Percentiles rank a stretch among this genome's conserved stretches.
Conservation (phyloP, 2,797 vertebrate species). For the Myotis planiceps region DNA sequence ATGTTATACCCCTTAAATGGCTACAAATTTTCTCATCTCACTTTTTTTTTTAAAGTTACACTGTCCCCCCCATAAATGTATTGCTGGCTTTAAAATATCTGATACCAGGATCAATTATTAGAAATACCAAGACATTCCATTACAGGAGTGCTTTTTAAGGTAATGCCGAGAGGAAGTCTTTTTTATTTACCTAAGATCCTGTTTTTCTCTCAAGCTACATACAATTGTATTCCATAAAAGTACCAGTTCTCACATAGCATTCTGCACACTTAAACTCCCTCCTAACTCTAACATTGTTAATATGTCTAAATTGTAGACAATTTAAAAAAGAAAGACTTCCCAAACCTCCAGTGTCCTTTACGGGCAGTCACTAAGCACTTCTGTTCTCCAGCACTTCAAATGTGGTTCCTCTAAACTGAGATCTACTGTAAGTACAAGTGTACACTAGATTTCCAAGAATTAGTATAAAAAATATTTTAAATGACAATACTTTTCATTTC, state of each 20-base stretch:
- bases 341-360: neutral
- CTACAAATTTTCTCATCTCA: neutral
- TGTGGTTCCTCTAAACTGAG: neutral
- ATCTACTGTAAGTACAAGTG: neutral
- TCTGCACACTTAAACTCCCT: neutral
- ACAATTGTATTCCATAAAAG: neutral
- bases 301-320: neutral
- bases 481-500: constrained; percentile 7
- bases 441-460: neutral
- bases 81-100: neutral
- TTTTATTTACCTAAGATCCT: neutral
- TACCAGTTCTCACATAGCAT: neutral
- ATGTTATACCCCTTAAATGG: neutral
- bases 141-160: neutral
- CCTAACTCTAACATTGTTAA: neutral
- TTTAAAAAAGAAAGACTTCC: neutral
- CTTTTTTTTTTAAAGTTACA: neutral
- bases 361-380: neutral
- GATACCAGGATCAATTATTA: neutral
- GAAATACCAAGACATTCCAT: neutral
- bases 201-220: neutral
- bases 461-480: neutral
- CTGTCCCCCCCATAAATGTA: neutral
- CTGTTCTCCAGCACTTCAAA: neutral
- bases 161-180: neutral